Conservation (phyloP, 2,888 invertebrate genomes). For the Portevinia maculata region DNA sequence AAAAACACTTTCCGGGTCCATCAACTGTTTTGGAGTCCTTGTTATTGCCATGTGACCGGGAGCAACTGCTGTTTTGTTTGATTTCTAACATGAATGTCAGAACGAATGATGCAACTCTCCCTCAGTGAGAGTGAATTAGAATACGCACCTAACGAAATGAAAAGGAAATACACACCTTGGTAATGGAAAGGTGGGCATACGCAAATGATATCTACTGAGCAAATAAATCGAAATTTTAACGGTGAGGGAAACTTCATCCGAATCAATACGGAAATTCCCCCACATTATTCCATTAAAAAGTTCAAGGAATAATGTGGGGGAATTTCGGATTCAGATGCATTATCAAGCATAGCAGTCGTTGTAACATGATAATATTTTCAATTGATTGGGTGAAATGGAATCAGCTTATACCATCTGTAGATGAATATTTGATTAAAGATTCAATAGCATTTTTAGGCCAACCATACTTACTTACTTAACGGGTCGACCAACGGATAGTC, state of each 20-base stretch:
- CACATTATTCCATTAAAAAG: constrained; percentile 8
- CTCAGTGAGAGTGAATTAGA: constrained; percentile 57
- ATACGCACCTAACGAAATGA: constrained; percentile 65
- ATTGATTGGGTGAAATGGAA: constrained; percentile 7
- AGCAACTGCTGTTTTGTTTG: constrained; percentile 60
- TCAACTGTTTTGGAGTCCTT: constrained; percentile 11
- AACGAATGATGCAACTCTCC: constrained; percentile 44
- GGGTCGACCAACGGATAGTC: too few relatives aligned
- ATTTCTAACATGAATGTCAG: constrained; percentile 28
- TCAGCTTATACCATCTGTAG: not conserved
- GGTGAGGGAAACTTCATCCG: constrained; percentile 14
- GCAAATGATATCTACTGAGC: constrained; percentile 42
- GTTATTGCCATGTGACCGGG: constrained; percentile 35
- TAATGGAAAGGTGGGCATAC: constrained; percentile 47
- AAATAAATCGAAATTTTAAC: constrained; percentile 60
- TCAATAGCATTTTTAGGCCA: too few relatives aligned
- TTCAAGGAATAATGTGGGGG: not conserved
- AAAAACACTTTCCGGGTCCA: constrained; percentile 38
- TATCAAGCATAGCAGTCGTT: constrained; percentile 10
- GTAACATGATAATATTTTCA: constrained; percentile 14
- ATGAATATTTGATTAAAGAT: not conserved
- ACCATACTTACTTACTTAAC: too few relatives aligned
- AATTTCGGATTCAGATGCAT: constrained; percentile 9
- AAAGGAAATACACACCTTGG: constrained; percentile 49
- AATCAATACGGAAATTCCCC: too few relatives aligned